Evolutionary conservation across 2,113 vertebrate genomes (phyloP).

Genomic region (Alethe diademata): DNA sequence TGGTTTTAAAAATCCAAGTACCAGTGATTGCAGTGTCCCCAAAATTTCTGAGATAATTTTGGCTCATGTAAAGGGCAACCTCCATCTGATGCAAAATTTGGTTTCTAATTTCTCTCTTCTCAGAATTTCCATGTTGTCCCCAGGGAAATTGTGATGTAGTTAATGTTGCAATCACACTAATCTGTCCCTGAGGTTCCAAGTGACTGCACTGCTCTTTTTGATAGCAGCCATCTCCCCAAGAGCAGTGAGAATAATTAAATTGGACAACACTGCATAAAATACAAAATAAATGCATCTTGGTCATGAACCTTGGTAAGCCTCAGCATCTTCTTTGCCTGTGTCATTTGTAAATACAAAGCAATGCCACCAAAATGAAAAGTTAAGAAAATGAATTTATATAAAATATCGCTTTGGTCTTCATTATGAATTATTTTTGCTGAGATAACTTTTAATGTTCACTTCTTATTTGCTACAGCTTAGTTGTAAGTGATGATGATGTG

Average conservation of each 20-base stretch:
- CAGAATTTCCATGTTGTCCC: neutral
- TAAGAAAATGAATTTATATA: neutral
- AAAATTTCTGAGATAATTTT: neutral
- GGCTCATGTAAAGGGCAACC: neutral
- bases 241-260: neutral
- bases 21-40: neutral
- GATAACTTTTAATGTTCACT: neutral
- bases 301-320: neutral
- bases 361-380: neutral
- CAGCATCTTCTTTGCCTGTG: neutral
- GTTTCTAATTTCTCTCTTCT: neutral
- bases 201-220: neutral
- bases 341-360: neutral
- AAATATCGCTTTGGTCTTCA: neutral
- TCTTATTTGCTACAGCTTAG: conserved; percentile 70
- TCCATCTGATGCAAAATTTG: neutral
- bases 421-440: neutral
- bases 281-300: neutral
- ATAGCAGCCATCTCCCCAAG: neutral
- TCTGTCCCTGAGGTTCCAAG: neutral
- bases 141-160: neutral
- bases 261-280: neutral
- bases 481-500: conserved; percentile 77
- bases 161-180: neutral
- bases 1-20: neutral